phyloP scores from a whole-genome alignment of 2,888 invertebrate genomes.

The Argyresthia goedartella region DNA sequence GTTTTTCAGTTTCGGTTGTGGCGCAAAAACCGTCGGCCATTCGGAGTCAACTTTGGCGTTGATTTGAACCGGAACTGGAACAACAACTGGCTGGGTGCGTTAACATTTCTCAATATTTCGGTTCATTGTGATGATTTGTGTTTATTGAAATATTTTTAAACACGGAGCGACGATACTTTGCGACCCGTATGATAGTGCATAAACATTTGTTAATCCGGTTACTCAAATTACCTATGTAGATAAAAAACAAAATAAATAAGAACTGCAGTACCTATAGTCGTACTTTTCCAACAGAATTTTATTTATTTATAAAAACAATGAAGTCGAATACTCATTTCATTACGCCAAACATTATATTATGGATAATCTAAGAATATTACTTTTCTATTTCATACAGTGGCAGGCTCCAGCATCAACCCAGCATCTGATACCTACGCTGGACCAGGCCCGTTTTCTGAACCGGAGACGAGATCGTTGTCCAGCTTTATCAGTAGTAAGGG shows the following conservation, averaged over 20 bases:
- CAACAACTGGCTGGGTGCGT: constrained; percentile 74
- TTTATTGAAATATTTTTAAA: background rate
- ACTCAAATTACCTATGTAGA: too few relatives aligned
- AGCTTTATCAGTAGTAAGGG: constrained; percentile 45
- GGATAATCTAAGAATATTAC: too few relatives aligned
- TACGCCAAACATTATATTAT: too few relatives aligned
- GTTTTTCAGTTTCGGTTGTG: constrained; percentile 72
- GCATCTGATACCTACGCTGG: constrained; percentile 78
- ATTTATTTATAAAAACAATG: too few relatives aligned
- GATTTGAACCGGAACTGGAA: constrained; percentile 87
- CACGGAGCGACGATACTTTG: too few relatives aligned
- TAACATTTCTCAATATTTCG: background rate
- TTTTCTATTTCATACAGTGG: constrained; percentile 22
- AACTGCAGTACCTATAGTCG: too few relatives aligned
- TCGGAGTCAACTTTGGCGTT: constrained; percentile 65
- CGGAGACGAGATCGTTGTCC: constrained; percentile 70
- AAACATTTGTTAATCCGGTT: too few relatives aligned
- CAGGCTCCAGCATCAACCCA: constrained; percentile 67
- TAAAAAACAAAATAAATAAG: too few relatives aligned
- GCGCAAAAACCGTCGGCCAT: constrained; percentile 74
- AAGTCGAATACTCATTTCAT: too few relatives aligned
- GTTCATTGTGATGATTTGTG: background rate
- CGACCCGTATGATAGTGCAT: too few relatives aligned
- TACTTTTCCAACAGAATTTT: too few relatives aligned
- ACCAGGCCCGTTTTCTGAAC: constrained; percentile 76